Evolutionary conservation across 2,888 invertebrate genomes (phyloP), one percentile per base, ranked within the genome.

Genomic region (Melieria omissa): DNA sequence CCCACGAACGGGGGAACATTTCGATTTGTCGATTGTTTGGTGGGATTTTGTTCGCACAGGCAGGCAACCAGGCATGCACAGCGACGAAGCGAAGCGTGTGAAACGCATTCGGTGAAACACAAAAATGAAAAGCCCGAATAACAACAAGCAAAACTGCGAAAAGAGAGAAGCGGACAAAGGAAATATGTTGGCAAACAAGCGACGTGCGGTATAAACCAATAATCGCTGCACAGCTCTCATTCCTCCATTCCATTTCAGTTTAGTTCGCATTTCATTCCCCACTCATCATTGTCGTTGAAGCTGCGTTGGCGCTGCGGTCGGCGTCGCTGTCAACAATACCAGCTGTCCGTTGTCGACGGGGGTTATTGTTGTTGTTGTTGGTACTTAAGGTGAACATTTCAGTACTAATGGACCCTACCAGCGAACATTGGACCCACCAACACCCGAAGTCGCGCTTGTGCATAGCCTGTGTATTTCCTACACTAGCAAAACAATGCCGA

Each of bases 121-220:
- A 14, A 47, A 29, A 57, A 67, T 44, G 60, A 67, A 61, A 67
- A 45, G 29, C 9, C 60, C 9, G 42, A 57, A 66, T 44, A 14
- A 46, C 57, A 66, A 46, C 55, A 66, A 45, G 57, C 14, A 14
- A 10, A 54, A 62, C 54, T 44, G 45, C 12, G 54, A 14, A 47
- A 47, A 47, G 67, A 61, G n/a, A 61, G 16, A 49, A 10, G 44
- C 5, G 16, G 41, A 61, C 3, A 64, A 70, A 70, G 16, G 47
- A 29, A 58, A 64, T 29, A 29, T 29, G 52, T 70, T 47, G 47
- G 49, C 66, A 71, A 55, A 60, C 45, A 72, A 60, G 14, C 45
- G 63, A 72, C 45, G 14, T 6, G 52, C 68, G 65, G 68, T 42
- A 60, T 61, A 69, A 55, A 72, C 68, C 72, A 74, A 74, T 74